Evolutionary conservation across 2,797 vertebrate genomes (phyloP).

Genomic region (Okamejei kenojei): DNA sequence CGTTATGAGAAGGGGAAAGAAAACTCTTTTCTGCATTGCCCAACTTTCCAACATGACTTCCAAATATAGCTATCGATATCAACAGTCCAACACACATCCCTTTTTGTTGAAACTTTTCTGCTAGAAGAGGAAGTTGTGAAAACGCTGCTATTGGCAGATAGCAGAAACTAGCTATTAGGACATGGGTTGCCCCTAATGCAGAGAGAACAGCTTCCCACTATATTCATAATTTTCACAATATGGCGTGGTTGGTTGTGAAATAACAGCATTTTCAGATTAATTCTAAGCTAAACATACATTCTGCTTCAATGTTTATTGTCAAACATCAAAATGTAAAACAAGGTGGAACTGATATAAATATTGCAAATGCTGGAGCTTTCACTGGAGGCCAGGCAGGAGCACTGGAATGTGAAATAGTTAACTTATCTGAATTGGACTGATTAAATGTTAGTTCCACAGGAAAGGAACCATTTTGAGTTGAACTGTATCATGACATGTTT

Average conservation of each 20-base stretch:
- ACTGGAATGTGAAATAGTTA: no score
- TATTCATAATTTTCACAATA: not conserved
- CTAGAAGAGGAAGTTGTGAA: constrained; percentile 42
- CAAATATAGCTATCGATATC: constrained; percentile 42
- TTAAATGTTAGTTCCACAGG: not conserved
- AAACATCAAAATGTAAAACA: not conserved
- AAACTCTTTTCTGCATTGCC: constrained; percentile 6
- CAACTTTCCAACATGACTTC: constrained; percentile 32
- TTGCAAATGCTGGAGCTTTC: no score
- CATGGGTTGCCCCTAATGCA: not conserved
- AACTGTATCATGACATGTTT: not conserved
- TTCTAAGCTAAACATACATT: not conserved
- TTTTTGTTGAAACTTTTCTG: constrained; percentile 42
- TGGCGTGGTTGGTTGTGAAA: not conserved
- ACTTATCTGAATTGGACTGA: not conserved
- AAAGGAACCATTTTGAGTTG: not conserved
- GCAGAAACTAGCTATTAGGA: constrained; percentile 39
- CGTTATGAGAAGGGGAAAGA: not conserved
- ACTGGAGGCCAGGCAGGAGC: no score
- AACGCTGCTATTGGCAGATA: constrained; percentile 36
- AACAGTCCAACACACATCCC: constrained; percentile 44
- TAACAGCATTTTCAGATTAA: constrained; percentile 11
- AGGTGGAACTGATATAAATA: not conserved
- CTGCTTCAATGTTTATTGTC: not conserved
- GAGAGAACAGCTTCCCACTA: not conserved